Conservation (phyloP, 2,888 invertebrate genomes). For the Oasisia sp. region DNA sequence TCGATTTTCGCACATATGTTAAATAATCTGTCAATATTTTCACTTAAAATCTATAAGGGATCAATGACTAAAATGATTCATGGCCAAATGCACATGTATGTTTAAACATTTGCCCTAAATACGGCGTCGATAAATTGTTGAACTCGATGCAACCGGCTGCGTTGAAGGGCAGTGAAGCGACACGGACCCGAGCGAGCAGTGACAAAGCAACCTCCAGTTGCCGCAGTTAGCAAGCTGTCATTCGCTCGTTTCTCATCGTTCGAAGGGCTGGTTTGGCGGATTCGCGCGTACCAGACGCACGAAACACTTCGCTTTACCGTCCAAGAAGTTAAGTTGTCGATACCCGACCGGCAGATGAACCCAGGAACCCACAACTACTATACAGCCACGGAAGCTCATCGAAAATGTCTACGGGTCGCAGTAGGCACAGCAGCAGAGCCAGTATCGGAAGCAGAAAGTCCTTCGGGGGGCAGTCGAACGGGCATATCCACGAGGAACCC, state of each 20-base stretch:
- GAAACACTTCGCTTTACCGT: background rate
- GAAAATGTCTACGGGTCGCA: background rate
- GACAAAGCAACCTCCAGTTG: conserved; percentile 6
- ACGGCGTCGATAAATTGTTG: background rate
- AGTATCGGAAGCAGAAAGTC: background rate
- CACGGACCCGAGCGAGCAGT: background rate
- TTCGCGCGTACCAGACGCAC: background rate
- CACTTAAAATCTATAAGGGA: background rate
- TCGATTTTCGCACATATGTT: background rate
- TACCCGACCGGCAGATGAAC: conserved; percentile 11
- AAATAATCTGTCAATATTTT: background rate
- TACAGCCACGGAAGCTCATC: background rate
- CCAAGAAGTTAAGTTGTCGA: conserved; percentile 6
- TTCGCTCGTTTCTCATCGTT: background rate
- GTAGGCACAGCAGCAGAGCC: conserved; percentile 7
- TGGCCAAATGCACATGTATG: background rate
- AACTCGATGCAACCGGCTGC: background rate
- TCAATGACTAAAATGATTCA: background rate
- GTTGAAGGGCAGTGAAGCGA: background rate
- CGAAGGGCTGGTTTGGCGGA: background rate
- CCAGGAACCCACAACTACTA: conserved; percentile 6
- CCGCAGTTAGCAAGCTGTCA: background rate
- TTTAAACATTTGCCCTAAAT: background rate
- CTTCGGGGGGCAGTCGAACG: background rate
- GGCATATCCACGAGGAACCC: background rate